phyloP scores from a whole-genome alignment of 2,797 vertebrate species.

The Trematomus bernacchii region DNA sequence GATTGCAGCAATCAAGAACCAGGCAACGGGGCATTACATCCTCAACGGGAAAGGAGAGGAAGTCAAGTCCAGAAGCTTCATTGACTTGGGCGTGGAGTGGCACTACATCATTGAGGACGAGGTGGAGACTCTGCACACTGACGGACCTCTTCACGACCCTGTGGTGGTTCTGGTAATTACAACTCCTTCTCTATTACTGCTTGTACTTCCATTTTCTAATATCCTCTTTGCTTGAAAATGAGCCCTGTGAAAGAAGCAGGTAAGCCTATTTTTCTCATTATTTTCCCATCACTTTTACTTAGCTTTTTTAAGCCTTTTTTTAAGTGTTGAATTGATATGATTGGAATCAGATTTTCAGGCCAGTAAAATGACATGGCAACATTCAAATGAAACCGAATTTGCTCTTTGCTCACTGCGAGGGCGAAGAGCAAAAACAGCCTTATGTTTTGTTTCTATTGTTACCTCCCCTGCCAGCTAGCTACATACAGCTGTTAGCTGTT shows the following conservation, averaged over 20 bases:
- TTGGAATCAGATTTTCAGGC: too few relatives aligned
- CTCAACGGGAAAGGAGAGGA: constrained; percentile 96
- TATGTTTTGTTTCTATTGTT: too few relatives aligned
- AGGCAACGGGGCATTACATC: constrained; percentile 97
- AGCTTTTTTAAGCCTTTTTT: too few relatives aligned
- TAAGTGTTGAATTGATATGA: too few relatives aligned
- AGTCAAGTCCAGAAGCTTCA: constrained; percentile 90
- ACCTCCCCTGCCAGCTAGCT: too few relatives aligned
- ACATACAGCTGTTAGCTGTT: too few relatives aligned
- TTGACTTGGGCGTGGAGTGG: constrained; percentile 97
- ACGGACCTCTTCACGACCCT: constrained; percentile 93
- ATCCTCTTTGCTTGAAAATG: neutral
- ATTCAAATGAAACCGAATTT: too few relatives aligned
- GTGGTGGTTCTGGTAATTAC: constrained; percentile 94
- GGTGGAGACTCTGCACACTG: constrained; percentile 92
- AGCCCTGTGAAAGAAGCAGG: neutral
- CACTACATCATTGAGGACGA: constrained; percentile 92
- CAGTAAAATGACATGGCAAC: too few relatives aligned
- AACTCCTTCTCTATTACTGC: neutral
- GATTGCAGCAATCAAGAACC: constrained; percentile 95
- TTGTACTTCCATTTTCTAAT: neutral
- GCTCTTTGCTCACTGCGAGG: too few relatives aligned
- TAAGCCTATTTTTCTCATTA: neutral
- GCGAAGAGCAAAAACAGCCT: too few relatives aligned
- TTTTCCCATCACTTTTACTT: neutral